Conservation (phyloP, 2,797 vertebrate genomes). For the Falco rusticolus region DNA sequence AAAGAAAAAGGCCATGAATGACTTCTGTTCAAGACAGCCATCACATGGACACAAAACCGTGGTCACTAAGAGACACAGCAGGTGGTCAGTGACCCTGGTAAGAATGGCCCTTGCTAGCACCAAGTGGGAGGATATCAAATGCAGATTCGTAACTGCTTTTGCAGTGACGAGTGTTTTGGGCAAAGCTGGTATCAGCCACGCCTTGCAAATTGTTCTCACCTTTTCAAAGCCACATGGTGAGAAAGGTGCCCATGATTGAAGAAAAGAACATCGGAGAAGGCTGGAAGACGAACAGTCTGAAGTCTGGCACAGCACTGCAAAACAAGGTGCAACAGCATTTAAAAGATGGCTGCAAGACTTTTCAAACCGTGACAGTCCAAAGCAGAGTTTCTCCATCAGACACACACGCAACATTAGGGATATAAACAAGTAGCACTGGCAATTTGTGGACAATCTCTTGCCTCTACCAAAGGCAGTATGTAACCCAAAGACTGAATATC, state of each 20-base stretch:
- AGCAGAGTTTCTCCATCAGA: not conserved
- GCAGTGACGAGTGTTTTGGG: not conserved
- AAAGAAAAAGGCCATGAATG: not conserved
- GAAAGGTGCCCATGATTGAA: not conserved
- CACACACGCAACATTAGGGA: accelerated
- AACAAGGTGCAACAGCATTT: not conserved
- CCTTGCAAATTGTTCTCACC: not conserved
- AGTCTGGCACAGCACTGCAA: not conserved
- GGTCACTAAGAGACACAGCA: not conserved
- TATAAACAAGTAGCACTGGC: accelerated
- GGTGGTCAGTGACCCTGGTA: not conserved
- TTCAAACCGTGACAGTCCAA: not conserved
- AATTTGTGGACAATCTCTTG: not conserved
- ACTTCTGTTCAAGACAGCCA: not conserved
- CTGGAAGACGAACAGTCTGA: not conserved
- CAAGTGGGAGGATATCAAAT: not conserved
- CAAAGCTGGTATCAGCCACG: not conserved
- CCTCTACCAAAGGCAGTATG: not conserved
- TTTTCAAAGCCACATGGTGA: not conserved
- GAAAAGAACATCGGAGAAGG: not conserved
- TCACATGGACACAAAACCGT: not conserved
- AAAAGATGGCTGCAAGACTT: not conserved
- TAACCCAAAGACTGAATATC: not conserved
- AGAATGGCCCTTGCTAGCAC: not conserved
- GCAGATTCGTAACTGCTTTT: not conserved